Conservation (phyloP, 2,113 vertebrate genomes). For the Marcusenius ussheri region DNA sequence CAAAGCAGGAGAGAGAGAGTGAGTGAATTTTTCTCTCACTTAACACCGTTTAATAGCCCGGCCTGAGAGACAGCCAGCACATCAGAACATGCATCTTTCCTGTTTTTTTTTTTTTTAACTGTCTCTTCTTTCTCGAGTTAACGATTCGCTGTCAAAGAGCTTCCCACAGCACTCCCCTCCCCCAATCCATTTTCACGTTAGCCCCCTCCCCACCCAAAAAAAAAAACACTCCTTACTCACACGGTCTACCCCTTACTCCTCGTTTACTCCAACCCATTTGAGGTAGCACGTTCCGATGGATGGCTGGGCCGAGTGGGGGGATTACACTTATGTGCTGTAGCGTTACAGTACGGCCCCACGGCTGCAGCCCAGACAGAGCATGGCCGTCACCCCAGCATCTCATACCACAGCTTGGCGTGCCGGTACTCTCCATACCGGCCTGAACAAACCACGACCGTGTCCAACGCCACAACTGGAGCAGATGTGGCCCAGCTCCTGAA, state of each 20-base stretch:
- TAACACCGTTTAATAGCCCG: neutral
- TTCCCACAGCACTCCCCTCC: neutral
- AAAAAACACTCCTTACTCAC: neutral
- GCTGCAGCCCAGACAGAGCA: neutral
- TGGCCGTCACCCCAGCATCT: neutral
- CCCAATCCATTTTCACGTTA: neutral
- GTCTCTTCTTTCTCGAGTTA: neutral
- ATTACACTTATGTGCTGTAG: neutral
- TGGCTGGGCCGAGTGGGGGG: neutral
- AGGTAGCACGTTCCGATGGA: neutral
- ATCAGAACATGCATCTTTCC: neutral
- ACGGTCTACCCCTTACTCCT: neutral
- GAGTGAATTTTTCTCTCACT: neutral
- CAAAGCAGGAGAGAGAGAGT: neutral
- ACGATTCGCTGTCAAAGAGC: neutral
- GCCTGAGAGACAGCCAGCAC: neutral
- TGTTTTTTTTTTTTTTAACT: neutral
- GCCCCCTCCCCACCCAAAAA: neutral
- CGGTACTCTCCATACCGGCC: neutral
- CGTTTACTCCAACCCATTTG: neutral
- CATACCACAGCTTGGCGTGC: neutral
- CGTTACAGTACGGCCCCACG: neutral
- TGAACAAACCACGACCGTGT: slow-evolving; percentile 4
- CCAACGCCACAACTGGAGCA: slow-evolving; percentile 46
- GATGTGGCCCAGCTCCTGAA: slow-evolving; percentile 50